These are phyloP conservation scores for Cepaea hortensis DNA, from an alignment of 2,888 invertebrate genomes.

Conservation along the genomic window DNA sequence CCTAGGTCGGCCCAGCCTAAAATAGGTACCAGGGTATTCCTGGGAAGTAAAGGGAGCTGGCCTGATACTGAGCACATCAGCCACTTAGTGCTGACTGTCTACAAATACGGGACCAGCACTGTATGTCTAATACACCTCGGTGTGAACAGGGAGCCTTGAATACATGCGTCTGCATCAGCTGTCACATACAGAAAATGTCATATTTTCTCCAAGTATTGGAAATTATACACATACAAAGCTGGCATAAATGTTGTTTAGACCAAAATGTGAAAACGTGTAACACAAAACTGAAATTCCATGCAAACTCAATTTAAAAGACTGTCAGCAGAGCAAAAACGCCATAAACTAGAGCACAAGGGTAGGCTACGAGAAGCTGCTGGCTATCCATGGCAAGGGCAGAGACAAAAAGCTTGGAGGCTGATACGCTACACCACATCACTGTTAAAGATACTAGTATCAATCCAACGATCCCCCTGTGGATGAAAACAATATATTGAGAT, in stretches of 20 bases:
- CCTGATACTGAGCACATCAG: too few species aligned
- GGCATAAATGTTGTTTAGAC: background rate
- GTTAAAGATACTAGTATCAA: constrained; percentile 70
- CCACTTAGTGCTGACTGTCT: too few species aligned
- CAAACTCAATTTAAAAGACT: constrained; percentile 82
- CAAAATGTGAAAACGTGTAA: background rate
- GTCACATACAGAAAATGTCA: too few species aligned
- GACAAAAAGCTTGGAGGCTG: constrained; percentile 93
- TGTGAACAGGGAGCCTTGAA: too few species aligned
- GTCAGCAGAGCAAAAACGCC: constrained; percentile 94
- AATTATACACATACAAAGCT: background rate
- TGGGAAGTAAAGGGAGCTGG: too few species aligned
- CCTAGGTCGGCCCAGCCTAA: too few species aligned
- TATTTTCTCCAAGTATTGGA: too few species aligned
- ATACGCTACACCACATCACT: constrained; percentile 90
- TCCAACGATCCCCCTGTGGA: constrained; percentile 73
- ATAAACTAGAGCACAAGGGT: constrained; percentile 94
- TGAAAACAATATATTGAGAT: too few species aligned
- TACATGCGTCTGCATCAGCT: too few species aligned
- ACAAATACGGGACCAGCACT: too few species aligned
- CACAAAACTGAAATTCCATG: background rate
- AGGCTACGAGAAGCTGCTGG: constrained; percentile 86
- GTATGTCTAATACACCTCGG: too few species aligned
- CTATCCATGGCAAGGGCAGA: constrained; percentile 91
- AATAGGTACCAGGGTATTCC: too few species aligned